phyloP scores from a whole-genome alignment of 2,888 invertebrate species.

The Papilio demoleus region DNA sequence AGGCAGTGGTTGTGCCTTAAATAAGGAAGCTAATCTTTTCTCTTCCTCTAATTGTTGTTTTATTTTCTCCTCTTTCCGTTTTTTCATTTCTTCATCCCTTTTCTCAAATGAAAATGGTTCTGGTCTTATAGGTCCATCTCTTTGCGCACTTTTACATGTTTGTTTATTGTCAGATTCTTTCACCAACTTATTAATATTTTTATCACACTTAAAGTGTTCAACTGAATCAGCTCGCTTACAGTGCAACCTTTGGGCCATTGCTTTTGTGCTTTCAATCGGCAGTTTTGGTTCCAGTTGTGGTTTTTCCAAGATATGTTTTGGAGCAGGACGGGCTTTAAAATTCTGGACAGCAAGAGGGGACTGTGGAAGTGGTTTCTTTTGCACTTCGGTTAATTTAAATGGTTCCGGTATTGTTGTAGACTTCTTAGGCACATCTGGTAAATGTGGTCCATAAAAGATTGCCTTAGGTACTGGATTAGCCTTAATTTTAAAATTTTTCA shows the following conservation, averaged over 20 bases:
- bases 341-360: slow-evolving; percentile 55
- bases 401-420: slow-evolving; percentile 84
- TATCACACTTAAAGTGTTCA: slow-evolving; percentile 53
- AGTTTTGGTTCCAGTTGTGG: slow-evolving; percentile 68
- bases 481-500: slow-evolving; percentile 86
- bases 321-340: slow-evolving; percentile 86
- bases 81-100: slow-evolving; percentile 82
- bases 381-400: slow-evolving; percentile 85
- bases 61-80: slow-evolving; percentile 85
- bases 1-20: slow-evolving; percentile 88
- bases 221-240: slow-evolving; percentile 62
- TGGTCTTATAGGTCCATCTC: slow-evolving; percentile 63
- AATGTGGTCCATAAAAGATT: slow-evolving; percentile 79
- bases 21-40: slow-evolving; percentile 84
- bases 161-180: slow-evolving; percentile 35
- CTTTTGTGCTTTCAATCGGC: slow-evolving; percentile 58
- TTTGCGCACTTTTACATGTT: slow-evolving; percentile 44
- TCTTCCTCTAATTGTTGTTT: slow-evolving; percentile 83
- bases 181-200: slow-evolving; percentile 37
- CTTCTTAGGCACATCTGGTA: slow-evolving; percentile 81
- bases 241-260: slow-evolving; percentile 68
- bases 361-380: slow-evolving; percentile 66
- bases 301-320: slow-evolving; percentile 79
- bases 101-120: slow-evolving; percentile 89
- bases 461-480: slow-evolving; percentile 86